Conservation (phyloP, 2,888 invertebrate species). For the Mythimna loreyi region DNA sequence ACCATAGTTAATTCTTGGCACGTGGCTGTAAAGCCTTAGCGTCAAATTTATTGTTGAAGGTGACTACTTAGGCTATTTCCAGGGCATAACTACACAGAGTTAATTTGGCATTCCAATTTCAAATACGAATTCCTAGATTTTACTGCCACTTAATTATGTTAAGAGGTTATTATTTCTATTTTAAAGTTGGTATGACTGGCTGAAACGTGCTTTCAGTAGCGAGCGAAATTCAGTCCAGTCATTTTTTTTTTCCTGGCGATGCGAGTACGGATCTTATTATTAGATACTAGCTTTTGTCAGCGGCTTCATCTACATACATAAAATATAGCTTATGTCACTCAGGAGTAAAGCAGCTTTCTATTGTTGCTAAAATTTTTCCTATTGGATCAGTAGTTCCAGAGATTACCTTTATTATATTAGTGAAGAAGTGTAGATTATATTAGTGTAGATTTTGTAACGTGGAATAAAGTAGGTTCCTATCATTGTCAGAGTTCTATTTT, state of each 20-base stretch:
- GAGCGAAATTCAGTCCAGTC: background rate
- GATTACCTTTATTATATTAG: no score
- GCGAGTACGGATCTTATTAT: background rate
- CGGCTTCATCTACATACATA: no score
- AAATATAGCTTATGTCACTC: no score
- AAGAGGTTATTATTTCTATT: constrained; percentile 12
- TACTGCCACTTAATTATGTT: constrained; percentile 45
- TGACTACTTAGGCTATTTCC: constrained; percentile 28
- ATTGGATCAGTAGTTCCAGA: no score
- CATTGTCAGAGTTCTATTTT: no score
- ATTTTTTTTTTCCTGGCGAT: no score
- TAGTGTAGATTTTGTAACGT: no score
- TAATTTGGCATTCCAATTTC: constrained; percentile 49
- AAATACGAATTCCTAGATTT: constrained; percentile 33
- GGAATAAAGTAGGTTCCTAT: no score
- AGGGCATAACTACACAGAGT: constrained; percentile 35
- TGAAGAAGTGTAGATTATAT: no score
- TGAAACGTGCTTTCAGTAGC: background rate
- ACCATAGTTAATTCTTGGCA: constrained; percentile 42
- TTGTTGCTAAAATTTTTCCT: no score
- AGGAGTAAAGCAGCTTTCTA: no score
- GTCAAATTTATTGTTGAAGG: constrained; percentile 23
- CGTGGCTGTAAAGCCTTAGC: constrained; percentile 24
- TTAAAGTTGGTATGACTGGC: background rate
- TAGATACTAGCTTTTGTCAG: no score